Evolutionary conservation across 2,113 vertebrate species (phyloP).

Genomic region (Chaenogobius annularis): DNA sequence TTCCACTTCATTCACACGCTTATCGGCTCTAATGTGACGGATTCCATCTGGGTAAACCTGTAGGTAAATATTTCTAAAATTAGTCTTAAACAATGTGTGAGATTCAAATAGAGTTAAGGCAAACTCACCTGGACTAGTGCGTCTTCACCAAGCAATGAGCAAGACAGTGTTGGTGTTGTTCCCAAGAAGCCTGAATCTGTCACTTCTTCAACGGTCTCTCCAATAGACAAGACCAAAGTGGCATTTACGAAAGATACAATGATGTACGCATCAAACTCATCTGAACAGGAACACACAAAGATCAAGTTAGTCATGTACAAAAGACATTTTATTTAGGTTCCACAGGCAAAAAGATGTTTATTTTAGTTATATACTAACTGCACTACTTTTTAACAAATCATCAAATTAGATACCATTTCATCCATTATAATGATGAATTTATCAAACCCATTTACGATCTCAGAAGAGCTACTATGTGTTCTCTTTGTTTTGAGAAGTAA

Average conservation of each 20-base stretch:
- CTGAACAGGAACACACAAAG: slow-evolving; percentile 59
- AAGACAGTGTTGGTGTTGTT: slow-evolving; percentile 96
- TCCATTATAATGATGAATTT: too few relatives aligned
- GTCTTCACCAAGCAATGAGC: slow-evolving; percentile 94
- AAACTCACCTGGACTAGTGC: slow-evolving; percentile 91
- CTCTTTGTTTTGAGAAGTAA: too few relatives aligned
- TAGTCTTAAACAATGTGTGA: background rate
- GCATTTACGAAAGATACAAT: slow-evolving; percentile 99
- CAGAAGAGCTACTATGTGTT: too few relatives aligned
- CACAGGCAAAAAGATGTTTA: background rate
- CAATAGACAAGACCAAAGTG: slow-evolving; percentile 93
- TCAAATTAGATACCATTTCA: background rate
- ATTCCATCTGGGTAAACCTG: slow-evolving; percentile 98
- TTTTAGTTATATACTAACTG: background rate
- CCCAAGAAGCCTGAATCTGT: slow-evolving; percentile 97
- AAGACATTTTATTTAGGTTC: background rate
- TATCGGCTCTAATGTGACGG: slow-evolving; percentile 95
- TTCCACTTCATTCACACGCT: slow-evolving; percentile 99
- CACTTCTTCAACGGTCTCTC: slow-evolving; percentile 99
- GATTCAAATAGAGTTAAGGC: background rate
- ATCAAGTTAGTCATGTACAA: background rate
- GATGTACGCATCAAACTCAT: slow-evolving; percentile 98
- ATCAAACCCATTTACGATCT: too few relatives aligned
- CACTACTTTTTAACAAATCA: background rate
- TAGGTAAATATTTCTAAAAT: background rate